Evolutionary conservation across 2,113 vertebrate genomes (phyloP), one percentile per base, ranked within the genome.

Genomic region (Heterotis niloticus): DNA sequence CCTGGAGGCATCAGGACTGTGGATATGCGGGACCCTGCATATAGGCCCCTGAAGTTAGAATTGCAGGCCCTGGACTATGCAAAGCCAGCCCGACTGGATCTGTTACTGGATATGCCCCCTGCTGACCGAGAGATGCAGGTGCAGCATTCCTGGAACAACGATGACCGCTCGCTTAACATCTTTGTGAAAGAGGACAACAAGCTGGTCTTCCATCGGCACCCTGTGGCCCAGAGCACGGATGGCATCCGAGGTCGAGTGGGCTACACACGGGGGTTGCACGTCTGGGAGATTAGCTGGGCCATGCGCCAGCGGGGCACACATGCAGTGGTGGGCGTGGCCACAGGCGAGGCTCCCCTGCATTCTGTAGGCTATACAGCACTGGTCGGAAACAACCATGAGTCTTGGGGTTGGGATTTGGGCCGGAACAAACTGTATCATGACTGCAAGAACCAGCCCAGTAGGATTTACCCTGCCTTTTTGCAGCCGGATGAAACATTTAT

Each of bases 231-330:
- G 90, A 99, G 98, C 88, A 99, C 98, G 0, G 98, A 99, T 0
- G 96, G 95, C 79, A 98, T 99, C 87, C 82, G 98, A 20, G 97
- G 94, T 78, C 94, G 93, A 26, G 93, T 98, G 1, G 98, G 98
- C 10, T 99, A 98, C 82, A 99, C 97, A 0, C 90, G 96, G 0
- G 98, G 98, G 12, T 93, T 99, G 74, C 98, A 99, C 0, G 96
- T 99, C 0, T 99, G 98, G 98, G 97, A 99, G 92, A 98, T 99
- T 87, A 96, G 94, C 0, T 99, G 98, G 98, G 96, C 96, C 0
- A 96, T 96, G 96, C 89, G 97, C 17, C 98, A 99, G 88, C 91
- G 98, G 1, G 98, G 98, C 77, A 99, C 98, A 0, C 98, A 99
- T 0, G 97, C 97, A 0, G 96, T 99, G 75, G 98, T 99, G 0